Conservation (phyloP, 2,113 vertebrate genomes). For the Scortum barcoo region DNA sequence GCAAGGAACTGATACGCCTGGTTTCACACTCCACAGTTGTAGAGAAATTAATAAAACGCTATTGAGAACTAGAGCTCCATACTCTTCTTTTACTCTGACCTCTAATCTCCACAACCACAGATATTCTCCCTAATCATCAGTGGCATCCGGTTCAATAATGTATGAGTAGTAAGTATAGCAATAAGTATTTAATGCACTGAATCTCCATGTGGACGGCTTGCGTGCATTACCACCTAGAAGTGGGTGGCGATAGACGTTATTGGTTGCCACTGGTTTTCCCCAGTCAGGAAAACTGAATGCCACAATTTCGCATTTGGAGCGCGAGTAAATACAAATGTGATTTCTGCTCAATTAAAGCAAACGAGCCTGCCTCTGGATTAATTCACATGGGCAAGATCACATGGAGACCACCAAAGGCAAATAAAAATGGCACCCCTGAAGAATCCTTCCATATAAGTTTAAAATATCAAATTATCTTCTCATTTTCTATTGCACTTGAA, state of each 20-base stretch:
- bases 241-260: conserved; percentile 38
- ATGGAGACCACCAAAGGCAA: conserved; percentile 66
- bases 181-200: conserved; percentile 33
- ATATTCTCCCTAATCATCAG: conserved; percentile 56
- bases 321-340: conserved; percentile 43
- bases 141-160: conserved; percentile 64
- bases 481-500: conserved; percentile 97
- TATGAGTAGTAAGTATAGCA: conserved; percentile 31
- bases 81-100: conserved; percentile 26
- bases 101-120: conserved; percentile 25
- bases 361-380: conserved; percentile 51
- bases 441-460: conserved; percentile 79
- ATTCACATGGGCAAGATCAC: conserved; percentile 48
- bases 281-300: conserved; percentile 32
- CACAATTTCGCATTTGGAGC: conserved; percentile 23
- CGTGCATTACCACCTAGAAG: conserved; percentile 31
- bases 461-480: conserved; percentile 83
- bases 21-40: conserved; percentile 51
- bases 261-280: conserved; percentile 29
- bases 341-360: conserved; percentile 46
- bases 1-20: conserved; percentile 17
- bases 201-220: conserved; percentile 32
- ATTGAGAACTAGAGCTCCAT: conserved; percentile 55
- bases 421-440: conserved; percentile 82
- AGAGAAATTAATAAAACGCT: conserved; percentile 52